These are phyloP conservation scores for Drosophila murphyi DNA, from an alignment of 1,140 invertebrate species.

Conservation along the genomic window DNA sequence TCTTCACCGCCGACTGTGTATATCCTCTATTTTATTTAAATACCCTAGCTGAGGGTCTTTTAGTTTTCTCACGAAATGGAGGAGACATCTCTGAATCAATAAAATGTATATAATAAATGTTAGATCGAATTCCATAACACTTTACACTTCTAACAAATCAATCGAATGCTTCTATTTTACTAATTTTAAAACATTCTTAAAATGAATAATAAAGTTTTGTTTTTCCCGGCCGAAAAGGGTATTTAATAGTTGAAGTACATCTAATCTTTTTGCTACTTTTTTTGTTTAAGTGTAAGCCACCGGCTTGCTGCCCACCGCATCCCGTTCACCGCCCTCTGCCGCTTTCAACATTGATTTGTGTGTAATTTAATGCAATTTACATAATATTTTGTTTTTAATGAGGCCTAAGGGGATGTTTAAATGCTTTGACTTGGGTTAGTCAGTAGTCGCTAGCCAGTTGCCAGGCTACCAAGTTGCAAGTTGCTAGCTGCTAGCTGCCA, in stretches of 20 bases:
- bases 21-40: not conserved
- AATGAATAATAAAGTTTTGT: too few species aligned
- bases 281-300: not conserved
- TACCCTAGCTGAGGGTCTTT: not conserved
- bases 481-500: conserved; percentile 32
- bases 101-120: too few species aligned
- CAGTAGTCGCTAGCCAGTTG: conserved; percentile 41
- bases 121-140: too few species aligned
- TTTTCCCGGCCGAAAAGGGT: not conserved
- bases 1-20: not conserved
- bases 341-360: conserved; percentile 75
- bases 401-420: conserved; percentile 83
- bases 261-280: not conserved
- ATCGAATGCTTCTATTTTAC: too few species aligned
- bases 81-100: too few species aligned
- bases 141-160: too few species aligned
- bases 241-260: not conserved
- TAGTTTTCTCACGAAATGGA: not conserved
- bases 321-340: not conserved
- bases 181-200: too few species aligned
- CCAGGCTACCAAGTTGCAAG: conserved; percentile 6
- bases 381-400: conserved; percentile 84
- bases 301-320: not conserved
- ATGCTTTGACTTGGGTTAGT: conserved; percentile 80
- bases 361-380: conserved; percentile 83